A percentile compares a stretch with the other conserved stretches of the same genome.
phyloP scores from a whole-genome alignment of 2,113 vertebrate genomes.

The Mesitornis unicolor region DNA sequence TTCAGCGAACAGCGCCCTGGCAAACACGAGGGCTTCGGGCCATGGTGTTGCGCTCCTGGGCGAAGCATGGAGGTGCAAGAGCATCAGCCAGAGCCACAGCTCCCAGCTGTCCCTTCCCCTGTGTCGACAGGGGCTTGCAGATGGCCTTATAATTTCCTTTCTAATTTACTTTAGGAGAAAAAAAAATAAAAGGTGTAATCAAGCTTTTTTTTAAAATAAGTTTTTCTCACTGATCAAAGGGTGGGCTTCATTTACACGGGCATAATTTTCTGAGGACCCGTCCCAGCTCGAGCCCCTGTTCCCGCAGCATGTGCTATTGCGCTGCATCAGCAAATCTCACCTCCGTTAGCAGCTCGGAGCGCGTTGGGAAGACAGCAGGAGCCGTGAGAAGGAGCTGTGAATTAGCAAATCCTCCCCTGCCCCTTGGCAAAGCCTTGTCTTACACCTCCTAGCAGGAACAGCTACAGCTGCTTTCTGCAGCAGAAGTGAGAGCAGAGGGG shows the following conservation, averaged over 20 bases:
- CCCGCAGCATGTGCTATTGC: not conserved
- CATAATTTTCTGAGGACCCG: not conserved
- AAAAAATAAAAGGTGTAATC: not conserved
- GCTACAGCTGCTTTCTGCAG: not conserved
- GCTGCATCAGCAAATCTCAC: conserved; percentile 30
- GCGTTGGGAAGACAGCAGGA: not conserved
- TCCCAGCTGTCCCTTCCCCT: not conserved
- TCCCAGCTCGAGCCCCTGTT: not conserved
- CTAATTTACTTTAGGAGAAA: accelerated
- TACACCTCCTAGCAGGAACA: not conserved
- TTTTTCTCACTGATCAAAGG: not conserved
- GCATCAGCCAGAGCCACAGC: not conserved
- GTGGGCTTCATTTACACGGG: not conserved
- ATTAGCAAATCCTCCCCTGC: not conserved
- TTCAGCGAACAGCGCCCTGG: no score
- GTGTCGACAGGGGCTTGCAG: not conserved
- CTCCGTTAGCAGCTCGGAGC: not conserved
- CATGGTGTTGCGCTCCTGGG: not conserved
- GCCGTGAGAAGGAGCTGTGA: not conserved
- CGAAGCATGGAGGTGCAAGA: not conserved
- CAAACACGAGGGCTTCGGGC: accelerated
- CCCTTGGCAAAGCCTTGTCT: not conserved
- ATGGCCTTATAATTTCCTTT: not conserved
- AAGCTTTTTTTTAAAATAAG: not conserved
- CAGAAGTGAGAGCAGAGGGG: not conserved